These are phyloP conservation scores for Drosophila kikkawai DNA, from an alignment of 1,140 invertebrate species.

Conservation along the genomic window DNA sequence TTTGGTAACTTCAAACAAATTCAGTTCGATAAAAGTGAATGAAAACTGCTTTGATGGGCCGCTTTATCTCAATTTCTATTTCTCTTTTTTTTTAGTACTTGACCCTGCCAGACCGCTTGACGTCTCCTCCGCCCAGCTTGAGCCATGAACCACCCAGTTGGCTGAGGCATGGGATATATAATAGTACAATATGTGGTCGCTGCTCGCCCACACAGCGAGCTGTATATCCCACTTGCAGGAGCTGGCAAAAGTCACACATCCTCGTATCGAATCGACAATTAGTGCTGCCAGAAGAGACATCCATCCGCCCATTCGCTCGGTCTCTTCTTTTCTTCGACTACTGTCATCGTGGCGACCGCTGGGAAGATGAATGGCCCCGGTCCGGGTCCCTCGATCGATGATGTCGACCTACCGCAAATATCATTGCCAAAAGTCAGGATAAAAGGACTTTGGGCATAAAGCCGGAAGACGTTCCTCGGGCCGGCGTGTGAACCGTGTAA, in stretches of 20 bases:
- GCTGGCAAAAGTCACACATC: conserved; percentile 73
- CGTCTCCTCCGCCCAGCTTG: conserved; percentile 32
- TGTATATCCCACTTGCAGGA: conserved; percentile 16
- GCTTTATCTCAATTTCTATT: conserved; percentile 2
- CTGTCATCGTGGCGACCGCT: conserved; percentile 48
- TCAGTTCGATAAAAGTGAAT: not conserved
- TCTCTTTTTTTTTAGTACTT: conserved; percentile 1
- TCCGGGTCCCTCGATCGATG: conserved; percentile 61
- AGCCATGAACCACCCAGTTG: conserved; percentile 20
- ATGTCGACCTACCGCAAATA: conserved; percentile 81
- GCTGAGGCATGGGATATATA: not conserved
- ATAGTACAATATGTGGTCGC: conserved; percentile 60
- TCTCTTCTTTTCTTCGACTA: conserved; percentile 5
- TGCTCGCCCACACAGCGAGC: conserved; percentile 60
- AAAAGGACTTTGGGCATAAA: conserved; percentile 29
- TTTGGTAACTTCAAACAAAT: not conserved
- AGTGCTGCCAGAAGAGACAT: conserved; percentile 67
- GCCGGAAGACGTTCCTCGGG: conserved; percentile 64
- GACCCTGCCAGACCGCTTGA: conserved; percentile 41
- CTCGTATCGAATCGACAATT: conserved; percentile 81
- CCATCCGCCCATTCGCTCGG: conserved; percentile 30
- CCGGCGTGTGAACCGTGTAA: conserved; percentile 83
- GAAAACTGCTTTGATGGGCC: conserved; percentile 19
- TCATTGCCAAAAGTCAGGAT: conserved; percentile 65
- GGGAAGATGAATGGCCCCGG: conserved; percentile 66